These are phyloP conservation scores for Drosophila repletoides DNA, from an alignment of 1,140 invertebrate genomes.

Conservation along the genomic window DNA sequence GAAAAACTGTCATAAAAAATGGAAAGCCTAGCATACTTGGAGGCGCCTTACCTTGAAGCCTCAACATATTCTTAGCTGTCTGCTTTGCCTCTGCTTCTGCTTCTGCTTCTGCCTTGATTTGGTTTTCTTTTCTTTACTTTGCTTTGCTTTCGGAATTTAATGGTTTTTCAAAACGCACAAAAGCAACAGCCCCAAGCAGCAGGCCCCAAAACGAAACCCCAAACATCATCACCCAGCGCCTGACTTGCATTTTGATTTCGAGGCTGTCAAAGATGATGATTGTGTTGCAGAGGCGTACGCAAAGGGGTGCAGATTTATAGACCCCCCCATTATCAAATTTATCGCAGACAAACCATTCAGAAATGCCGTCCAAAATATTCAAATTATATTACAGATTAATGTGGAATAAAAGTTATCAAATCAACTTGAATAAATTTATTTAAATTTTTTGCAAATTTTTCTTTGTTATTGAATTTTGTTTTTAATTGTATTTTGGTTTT, in stretches of 20 bases:
- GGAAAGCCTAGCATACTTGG: constrained; percentile 33
- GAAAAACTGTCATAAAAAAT: constrained; percentile 48
- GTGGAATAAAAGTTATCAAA: no score
- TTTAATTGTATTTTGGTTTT: no score
- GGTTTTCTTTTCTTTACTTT: not conserved
- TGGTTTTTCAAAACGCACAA: constrained; percentile 46
- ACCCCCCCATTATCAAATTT: no score
- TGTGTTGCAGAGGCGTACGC: constrained; percentile 18
- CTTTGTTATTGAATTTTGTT: no score
- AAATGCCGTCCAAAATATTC: no score
- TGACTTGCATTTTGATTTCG: constrained; percentile 59
- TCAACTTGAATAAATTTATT: no score
- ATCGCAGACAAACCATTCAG: no score
- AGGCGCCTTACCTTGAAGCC: constrained; percentile 56
- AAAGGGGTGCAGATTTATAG: no score
- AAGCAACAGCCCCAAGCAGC: not conserved
- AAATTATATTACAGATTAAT: no score
- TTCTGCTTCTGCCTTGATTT: not conserved
- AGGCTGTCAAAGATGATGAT: constrained; percentile 8
- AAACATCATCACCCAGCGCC: constrained; percentile 35
- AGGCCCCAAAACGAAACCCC: constrained; percentile 4
- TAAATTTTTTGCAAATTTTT: no score
- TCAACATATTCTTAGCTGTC: constrained; percentile 16
- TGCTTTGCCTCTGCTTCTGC: no score
- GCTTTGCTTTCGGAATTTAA: constrained; percentile 38